A percentile compares a stretch with the other conserved stretches of the same genome.
phyloP scores from a whole-genome alignment of 2,888 invertebrate genomes.

The Mystacides longicornis region DNA sequence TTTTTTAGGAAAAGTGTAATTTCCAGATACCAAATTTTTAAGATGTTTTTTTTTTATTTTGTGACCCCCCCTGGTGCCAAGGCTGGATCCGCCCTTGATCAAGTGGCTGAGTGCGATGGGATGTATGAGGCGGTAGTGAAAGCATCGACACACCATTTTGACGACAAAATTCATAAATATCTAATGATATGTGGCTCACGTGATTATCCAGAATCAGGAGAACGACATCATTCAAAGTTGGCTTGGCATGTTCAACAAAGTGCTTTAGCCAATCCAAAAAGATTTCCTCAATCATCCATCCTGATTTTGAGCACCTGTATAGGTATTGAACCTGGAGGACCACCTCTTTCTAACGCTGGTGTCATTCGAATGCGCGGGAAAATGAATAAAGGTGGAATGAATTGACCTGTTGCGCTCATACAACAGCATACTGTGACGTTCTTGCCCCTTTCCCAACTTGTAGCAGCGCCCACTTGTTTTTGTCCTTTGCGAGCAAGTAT shows the following conservation, averaged over 20 bases:
- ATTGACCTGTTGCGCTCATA: conserved; percentile 35
- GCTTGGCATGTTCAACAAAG: conserved; percentile 21
- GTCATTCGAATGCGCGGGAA: conserved; percentile 35
- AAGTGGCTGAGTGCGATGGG: conserved; percentile 28
- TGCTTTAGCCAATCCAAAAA: conserved; percentile 7
- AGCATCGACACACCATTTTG: conserved; percentile 25
- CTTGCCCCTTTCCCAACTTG: conserved; percentile 35
- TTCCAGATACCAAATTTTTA: too few relatives aligned
- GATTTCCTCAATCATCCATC: conserved; percentile 9
- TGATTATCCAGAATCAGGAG: conserved; percentile 31
- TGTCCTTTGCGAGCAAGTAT: conserved; percentile 34
- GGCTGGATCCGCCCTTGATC: too few relatives aligned
- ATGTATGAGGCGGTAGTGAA: conserved; percentile 28
- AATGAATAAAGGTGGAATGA: conserved; percentile 40
- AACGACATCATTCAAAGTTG: conserved; percentile 26
- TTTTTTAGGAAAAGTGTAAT: too few relatives aligned
- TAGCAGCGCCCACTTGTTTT: too few relatives aligned
- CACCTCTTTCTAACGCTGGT: conserved; percentile 33
- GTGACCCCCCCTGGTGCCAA: too few relatives aligned
- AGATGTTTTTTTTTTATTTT: too few relatives aligned
- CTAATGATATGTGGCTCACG: conserved; percentile 28
- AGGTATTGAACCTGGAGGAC: conserved; percentile 33
- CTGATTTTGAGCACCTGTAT: conserved; percentile 26
- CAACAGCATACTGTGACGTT: conserved; percentile 35
- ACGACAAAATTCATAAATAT: conserved; percentile 27